These are phyloP conservation scores for Romanogobio albipinnatus DNA, from an alignment of 2,113 vertebrate species.

Conservation along the genomic window DNA sequence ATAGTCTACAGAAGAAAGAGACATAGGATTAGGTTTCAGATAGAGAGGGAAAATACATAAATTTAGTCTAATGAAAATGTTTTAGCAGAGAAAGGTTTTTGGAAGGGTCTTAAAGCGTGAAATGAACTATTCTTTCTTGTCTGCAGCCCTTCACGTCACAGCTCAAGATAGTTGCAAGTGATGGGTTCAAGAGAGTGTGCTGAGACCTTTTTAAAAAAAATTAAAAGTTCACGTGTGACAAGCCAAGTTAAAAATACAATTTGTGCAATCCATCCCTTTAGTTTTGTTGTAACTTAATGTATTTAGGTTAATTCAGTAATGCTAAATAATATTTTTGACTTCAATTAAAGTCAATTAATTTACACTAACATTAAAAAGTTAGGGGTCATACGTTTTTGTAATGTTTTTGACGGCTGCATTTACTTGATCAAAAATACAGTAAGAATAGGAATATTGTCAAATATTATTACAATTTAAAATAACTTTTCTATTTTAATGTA, in stretches of 20 bases:
- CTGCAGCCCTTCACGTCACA: background rate
- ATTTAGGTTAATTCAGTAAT: background rate
- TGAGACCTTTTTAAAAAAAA: background rate
- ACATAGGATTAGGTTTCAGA: background rate
- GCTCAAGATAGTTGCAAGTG: background rate
- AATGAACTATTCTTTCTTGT: background rate
- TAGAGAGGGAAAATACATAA: background rate
- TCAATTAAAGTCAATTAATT: background rate
- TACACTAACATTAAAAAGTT: background rate
- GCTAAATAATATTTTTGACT: background rate
- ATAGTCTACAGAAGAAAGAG: constrained; percentile 57
- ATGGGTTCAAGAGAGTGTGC: background rate
- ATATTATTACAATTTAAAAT: background rate
- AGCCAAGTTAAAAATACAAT: background rate
- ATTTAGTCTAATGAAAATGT: background rate
- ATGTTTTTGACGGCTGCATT: background rate
- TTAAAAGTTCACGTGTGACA: background rate
- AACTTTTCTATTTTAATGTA: background rate
- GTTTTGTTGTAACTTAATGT: background rate
- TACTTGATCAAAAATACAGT: background rate
- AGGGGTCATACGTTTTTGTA: background rate
- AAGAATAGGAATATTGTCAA: background rate
- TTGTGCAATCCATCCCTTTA: background rate
- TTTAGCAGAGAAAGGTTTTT: background rate
- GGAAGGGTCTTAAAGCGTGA: background rate